Percentiles rank a stretch among this genome's conserved stretches.
These are phyloP conservation scores for Chaenogobius annularis DNA, from an alignment of 2,113 vertebrate genomes.

Conservation along the genomic window DNA sequence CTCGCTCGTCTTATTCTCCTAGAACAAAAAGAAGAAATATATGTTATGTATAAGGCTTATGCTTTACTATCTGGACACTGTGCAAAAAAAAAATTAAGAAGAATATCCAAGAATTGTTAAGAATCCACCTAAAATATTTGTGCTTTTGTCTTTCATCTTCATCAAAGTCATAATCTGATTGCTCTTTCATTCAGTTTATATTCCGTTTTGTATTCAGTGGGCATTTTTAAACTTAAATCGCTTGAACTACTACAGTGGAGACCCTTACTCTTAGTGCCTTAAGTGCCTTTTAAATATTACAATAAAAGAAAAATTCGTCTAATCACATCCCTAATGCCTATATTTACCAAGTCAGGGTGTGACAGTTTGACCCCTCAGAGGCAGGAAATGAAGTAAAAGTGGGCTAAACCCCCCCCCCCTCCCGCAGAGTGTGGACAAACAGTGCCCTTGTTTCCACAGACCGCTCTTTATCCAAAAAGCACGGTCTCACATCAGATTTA, in stretches of 20 bases:
- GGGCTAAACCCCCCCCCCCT: conserved; percentile 5
- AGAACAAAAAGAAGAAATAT: neutral
- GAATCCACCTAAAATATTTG: neutral
- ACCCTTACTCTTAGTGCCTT: neutral
- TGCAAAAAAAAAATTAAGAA: no score
- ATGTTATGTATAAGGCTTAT: no score
- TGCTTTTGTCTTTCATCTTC: neutral
- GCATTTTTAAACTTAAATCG: no score
- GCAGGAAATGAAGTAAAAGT: conserved; percentile 60
- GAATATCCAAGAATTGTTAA: neutral
- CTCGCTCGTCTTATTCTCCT: conserved; percentile 26
- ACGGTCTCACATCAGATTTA: conserved; percentile 24
- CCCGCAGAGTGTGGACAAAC: conserved; percentile 35
- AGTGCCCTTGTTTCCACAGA: conserved; percentile 36
- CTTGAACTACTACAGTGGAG: no score
- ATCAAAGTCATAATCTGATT: neutral
- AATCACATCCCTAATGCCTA: conserved; percentile 47
- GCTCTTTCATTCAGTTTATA: no score
- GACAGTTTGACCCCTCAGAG: conserved; percentile 49
- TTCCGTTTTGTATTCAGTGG: no score
- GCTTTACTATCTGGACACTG: no score
- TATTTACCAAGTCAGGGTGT: conserved; percentile 42
- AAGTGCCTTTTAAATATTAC: neutral
- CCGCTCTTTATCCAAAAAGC: neutral
- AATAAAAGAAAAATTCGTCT: conserved; percentile 13